phyloP scores from a whole-genome alignment of 2,113 vertebrate species.

The Butorides virescens region DNA sequence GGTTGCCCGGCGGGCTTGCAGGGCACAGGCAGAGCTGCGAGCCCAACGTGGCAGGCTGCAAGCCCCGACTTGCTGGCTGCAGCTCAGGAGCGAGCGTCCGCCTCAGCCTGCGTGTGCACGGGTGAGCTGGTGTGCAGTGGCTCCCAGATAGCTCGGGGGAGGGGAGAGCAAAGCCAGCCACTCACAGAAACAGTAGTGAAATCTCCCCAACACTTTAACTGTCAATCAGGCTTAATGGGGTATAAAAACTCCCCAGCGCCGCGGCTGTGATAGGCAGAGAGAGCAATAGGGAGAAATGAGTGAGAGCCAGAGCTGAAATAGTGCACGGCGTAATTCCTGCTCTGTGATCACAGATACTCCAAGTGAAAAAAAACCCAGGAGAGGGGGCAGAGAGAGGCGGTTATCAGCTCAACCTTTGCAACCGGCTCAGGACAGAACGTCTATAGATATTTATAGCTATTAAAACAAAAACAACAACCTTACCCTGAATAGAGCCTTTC shows the following conservation, averaged over 20 bases:
- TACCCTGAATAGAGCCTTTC: conserved; percentile 66
- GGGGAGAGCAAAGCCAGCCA: conserved; percentile 73
- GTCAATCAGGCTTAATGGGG: conserved; percentile 95
- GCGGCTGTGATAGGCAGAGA: conserved; percentile 52
- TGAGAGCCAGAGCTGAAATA: conserved; percentile 7
- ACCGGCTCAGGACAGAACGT: not conserved
- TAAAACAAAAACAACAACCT: conserved; percentile 39
- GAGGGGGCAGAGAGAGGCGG: conserved; percentile 62
- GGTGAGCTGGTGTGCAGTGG: not conserved
- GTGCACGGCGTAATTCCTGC: conserved; percentile 53
- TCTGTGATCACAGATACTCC: conserved; percentile 40
- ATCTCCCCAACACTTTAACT: conserved; percentile 85
- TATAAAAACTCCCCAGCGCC: conserved; percentile 78
- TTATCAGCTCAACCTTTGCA: conserved; percentile 30
- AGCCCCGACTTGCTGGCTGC: conserved; percentile 12
- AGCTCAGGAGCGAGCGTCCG: not conserved
- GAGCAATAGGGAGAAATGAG: conserved; percentile 35
- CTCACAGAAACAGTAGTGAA: conserved; percentile 78
- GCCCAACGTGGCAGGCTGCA: conserved; percentile 6
- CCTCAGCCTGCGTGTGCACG: not conserved
- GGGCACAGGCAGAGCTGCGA: accelerated
- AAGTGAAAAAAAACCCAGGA: conserved; percentile 49
- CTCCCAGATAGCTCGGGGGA: conserved; percentile 54
- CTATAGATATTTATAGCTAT: conserved; percentile 52
- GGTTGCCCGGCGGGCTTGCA: not conserved